Conservation (phyloP, 1,140 invertebrate genomes). For the Neuroterus valhalla region DNA sequence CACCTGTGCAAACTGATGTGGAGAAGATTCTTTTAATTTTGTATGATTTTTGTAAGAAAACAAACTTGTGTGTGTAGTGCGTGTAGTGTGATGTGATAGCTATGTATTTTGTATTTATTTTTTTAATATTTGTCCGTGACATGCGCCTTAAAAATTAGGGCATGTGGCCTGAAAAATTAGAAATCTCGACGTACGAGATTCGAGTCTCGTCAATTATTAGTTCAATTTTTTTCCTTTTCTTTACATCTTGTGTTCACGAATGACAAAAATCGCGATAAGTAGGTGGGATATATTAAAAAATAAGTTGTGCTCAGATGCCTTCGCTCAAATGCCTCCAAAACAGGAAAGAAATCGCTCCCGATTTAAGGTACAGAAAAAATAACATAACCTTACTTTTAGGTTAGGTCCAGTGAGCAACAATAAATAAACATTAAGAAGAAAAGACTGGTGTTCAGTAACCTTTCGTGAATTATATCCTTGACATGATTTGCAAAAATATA, state of each 20-base stretch:
- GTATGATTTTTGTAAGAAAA: no score
- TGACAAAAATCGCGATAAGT: background rate
- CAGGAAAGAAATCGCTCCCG: slow-evolving; percentile 58
- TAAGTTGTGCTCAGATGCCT: slow-evolving; percentile 33
- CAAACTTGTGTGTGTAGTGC: no score
- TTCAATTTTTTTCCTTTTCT: background rate
- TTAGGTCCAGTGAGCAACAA: background rate
- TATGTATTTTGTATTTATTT: no score
- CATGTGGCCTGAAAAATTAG: slow-evolving; percentile 28
- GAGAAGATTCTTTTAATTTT: no score
- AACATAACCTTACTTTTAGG: slow-evolving; percentile 38
- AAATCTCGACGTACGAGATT: no score
- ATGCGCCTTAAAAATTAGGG: slow-evolving; percentile 54
- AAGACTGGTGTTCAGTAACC: no score
- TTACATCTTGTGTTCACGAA: background rate
- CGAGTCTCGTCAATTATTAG: background rate
- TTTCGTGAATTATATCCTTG: no score
- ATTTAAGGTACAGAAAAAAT: slow-evolving; percentile 61
- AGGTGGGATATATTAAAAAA: background rate
- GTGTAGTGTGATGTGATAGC: no score
- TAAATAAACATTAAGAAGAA: background rate
- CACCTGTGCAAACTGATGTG: no score
- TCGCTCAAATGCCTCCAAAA: slow-evolving; percentile 62
- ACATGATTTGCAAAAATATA: no score
- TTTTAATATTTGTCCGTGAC: slow-evolving; percentile 10